Percentiles rank a stretch among this genome's conserved stretches.
These are phyloP conservation scores for Pampus argenteus DNA, from an alignment of 2,797 vertebrate genomes.

Conservation along the genomic window DNA sequence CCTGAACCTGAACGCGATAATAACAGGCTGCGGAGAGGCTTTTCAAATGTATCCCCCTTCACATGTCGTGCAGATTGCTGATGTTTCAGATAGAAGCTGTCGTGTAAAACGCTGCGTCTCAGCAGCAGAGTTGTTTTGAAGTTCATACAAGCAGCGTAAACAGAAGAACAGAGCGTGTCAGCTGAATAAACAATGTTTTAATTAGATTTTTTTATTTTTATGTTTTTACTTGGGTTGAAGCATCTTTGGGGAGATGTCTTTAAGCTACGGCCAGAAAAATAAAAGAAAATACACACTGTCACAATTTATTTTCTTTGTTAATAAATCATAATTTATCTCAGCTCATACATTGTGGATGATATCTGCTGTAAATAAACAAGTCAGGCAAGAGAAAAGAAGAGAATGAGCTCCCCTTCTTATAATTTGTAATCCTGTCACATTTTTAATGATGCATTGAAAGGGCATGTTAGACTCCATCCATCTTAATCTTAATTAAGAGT, in stretches of 20 bases:
- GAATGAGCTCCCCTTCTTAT: conserved; percentile 19
- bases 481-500: conserved; percentile 44
- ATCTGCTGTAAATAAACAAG: conserved; percentile 54
- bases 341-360: conserved; percentile 46
- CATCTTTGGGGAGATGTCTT: conserved; percentile 20
- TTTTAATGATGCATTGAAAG: conserved; percentile 56
- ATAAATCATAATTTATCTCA: conserved; percentile 47
- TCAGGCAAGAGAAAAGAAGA: conserved; percentile 18
- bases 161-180: conserved; percentile 15
- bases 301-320: conserved; percentile 38
- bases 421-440: conserved; percentile 52
- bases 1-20: conserved; percentile 18
- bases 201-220: neutral
- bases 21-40: conserved; percentile 10
- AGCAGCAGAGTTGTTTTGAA: conserved; percentile 17
- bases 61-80: conserved; percentile 14
- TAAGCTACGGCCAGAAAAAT: neutral
- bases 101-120: conserved; percentile 21
- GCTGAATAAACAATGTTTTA: conserved; percentile 33
- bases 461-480: conserved; percentile 27
- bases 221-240: conserved; percentile 13
- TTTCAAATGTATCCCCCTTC: conserved; percentile 6
- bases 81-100: conserved; percentile 23
- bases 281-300: conserved; percentile 1
- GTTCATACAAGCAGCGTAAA: conserved; percentile 14